These are phyloP conservation scores for Euura saliciscinereae DNA, from an alignment of 1,140 invertebrate species.

Conservation along the genomic window DNA sequence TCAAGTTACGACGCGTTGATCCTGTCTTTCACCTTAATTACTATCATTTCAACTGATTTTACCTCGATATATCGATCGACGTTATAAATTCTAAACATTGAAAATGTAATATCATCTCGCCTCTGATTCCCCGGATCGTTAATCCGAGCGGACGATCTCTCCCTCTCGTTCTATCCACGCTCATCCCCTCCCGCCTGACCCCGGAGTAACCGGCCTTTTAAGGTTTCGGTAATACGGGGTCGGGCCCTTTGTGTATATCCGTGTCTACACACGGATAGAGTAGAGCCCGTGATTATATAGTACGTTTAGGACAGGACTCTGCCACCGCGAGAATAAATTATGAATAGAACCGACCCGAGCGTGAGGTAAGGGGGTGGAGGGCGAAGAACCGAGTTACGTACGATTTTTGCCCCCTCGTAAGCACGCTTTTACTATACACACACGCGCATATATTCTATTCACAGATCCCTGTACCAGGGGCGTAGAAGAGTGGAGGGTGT, in stretches of 20 bases:
- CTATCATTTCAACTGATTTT: neutral
- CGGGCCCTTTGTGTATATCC: neutral
- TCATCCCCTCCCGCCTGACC: no score
- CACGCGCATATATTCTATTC: no score
- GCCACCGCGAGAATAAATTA: neutral
- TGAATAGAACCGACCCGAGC: constrained; percentile 6
- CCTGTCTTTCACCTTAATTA: neutral
- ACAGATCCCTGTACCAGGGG: no score
- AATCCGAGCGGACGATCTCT: neutral
- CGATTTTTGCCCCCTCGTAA: no score
- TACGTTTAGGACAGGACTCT: neutral
- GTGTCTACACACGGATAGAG: neutral
- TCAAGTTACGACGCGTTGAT: constrained; percentile 1
- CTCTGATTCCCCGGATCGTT: neutral
- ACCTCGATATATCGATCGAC: neutral
- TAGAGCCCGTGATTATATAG: neutral
- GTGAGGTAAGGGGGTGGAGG: neutral
- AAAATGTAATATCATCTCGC: neutral
- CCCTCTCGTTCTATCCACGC: no score
- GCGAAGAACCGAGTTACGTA: neutral
- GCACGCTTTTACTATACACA: no score
- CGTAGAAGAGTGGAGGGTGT: no score
- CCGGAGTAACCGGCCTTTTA: no score
- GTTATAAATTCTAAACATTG: neutral
- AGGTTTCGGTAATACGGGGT: neutral